phyloP scores from a whole-genome alignment of 1,140 invertebrate genomes.

The Apis dorsata region DNA sequence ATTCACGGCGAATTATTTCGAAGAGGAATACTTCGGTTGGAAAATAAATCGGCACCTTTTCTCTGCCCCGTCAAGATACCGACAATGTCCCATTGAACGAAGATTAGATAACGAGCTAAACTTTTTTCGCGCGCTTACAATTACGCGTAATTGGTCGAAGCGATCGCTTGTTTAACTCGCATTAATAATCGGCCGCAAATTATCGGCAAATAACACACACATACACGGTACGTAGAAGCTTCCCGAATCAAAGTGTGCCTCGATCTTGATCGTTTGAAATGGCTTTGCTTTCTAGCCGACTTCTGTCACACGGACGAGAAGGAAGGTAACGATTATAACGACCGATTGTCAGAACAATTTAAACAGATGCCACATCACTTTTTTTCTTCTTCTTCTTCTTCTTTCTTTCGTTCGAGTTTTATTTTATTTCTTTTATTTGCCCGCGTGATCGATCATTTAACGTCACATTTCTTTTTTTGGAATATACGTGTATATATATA shows the following conservation, averaged over 20 bases:
- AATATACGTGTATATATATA: not conserved
- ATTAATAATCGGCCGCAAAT: not conserved
- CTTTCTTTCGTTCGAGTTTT: not conserved
- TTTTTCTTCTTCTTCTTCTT: conserved; percentile 17
- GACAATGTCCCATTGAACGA: too few species aligned
- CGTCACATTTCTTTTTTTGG: conserved; percentile 12
- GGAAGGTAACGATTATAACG: conserved; percentile 76
- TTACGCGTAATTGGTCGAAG: not conserved
- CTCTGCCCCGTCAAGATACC: not conserved
- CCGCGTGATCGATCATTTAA: conserved; percentile 26
- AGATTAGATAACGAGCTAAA: not conserved
- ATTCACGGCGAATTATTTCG: too few species aligned
- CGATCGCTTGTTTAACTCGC: not conserved
- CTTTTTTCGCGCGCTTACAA: not conserved
- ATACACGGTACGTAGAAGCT: conserved; percentile 16
- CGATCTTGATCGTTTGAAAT: conserved; percentile 77
- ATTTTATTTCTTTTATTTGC: conserved; percentile 61
- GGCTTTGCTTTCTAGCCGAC: conserved; percentile 79
- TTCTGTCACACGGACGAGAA: conserved; percentile 77
- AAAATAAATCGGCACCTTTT: not conserved
- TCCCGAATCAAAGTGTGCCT: conserved; percentile 47
- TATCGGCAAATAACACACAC: not conserved
- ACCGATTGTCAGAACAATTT: conserved; percentile 65
- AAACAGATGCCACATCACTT: conserved; percentile 44
- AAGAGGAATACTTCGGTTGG: too few species aligned